A percentile compares a stretch with the other conserved stretches of the same genome.
Evolutionary conservation across 2,113 vertebrate species (phyloP).

Genomic region (Paracanthobrama guichenoti): DNA sequence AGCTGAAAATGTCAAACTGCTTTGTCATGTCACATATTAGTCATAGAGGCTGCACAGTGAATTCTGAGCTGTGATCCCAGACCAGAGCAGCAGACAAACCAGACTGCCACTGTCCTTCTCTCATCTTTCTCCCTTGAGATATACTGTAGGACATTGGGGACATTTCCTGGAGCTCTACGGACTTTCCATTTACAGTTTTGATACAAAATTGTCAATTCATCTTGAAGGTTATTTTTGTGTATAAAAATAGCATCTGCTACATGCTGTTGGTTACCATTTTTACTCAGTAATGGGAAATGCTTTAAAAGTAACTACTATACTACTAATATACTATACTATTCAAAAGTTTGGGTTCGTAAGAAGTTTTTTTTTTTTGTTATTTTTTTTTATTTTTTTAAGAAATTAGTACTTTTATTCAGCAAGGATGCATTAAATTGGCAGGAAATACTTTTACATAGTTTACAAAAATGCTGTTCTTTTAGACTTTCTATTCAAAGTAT

Average conservation of each 20-base stretch:
- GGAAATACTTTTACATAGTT: no score
- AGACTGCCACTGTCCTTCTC: neutral
- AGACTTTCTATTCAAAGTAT: no score
- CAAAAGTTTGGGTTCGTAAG: neutral
- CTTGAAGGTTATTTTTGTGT: no score
- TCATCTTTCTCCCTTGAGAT: neutral
- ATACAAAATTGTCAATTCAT: no score
- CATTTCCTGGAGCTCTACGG: slow-evolving; percentile 9
- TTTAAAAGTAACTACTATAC: neutral
- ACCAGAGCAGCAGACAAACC: slow-evolving; percentile 22
- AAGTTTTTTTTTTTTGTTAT: no score
- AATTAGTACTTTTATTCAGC: no score
- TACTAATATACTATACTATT: neutral
- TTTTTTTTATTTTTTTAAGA: no score
- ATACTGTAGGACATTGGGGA: neutral
- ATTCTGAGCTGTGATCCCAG: slow-evolving; percentile 37
- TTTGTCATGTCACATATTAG: slow-evolving; percentile 74
- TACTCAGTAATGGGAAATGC: neutral
- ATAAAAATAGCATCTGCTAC: no score
- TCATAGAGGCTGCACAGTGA: slow-evolving; percentile 60
- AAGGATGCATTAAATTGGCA: no score
- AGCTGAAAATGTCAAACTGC: slow-evolving; percentile 80
- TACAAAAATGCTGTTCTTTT: no score
- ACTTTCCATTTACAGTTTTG: neutral
- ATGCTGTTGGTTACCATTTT: no score